Evolutionary conservation across 1,140 invertebrate species (phyloP), one percentile per base, ranked within the genome.

Genomic region (Pomacea maculata): DNA sequence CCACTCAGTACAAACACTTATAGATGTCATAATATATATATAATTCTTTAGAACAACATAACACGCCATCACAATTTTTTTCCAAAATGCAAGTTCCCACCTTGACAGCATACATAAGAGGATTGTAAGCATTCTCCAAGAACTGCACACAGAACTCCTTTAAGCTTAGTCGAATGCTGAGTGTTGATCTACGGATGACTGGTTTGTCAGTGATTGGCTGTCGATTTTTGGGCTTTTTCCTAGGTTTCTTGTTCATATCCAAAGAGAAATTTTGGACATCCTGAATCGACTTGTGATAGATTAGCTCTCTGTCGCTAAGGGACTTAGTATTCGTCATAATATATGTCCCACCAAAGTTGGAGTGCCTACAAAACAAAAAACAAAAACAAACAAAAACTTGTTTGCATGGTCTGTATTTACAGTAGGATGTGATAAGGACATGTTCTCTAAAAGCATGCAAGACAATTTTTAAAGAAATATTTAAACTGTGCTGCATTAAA

Each of bases 101-200:
- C 91, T 95, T 96, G 0, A 96, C 95, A 87, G 95, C 93, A 88
- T 93, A 93, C 96, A 98, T 97, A 25, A 96, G 91, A n/a, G 94
- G 93, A 91, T 99, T 99, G 91, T 98, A 99, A 80, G 95, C 95
- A 29, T 95, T 96, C 87, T 95, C 95, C 75, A 99, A 91, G 90
- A 99, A 97, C 92, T 98, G 96, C 74, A 96, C 94, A 91, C 97
- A 99, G 91, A 98, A 98, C 88, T 99, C 96, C 91, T 97, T 97
- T 74, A 99, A 92, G 91, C 97, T 95, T 82, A 98, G 92, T 84
- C 96, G 93, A 73, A 97, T 95, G 80, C 94, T 94, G 71, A 97
- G 93, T 4, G 95, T 95, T 64, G 96, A 97, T 79, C 94, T 92
- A 65, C 96, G 93, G 81, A 94, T 94, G 25, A 87, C 63, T 64